A percentile compares a stretch with the other conserved stretches of the same genome.
These are phyloP conservation scores for Coregonus clupeaformis DNA, from an alignment of 2,113 vertebrate genomes.

Conservation along the genomic window DNA sequence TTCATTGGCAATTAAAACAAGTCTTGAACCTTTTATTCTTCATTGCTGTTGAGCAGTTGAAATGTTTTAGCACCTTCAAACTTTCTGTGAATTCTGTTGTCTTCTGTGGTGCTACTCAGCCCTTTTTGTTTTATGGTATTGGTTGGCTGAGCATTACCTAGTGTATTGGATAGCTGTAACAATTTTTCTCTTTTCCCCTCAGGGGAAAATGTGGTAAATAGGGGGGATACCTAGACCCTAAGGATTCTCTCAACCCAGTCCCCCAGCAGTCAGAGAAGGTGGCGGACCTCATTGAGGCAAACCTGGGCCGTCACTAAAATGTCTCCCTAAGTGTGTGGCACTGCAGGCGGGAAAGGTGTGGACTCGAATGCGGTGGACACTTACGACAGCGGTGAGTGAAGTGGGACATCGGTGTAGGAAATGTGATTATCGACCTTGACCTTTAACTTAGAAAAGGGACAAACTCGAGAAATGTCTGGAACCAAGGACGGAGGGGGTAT, in stretches of 20 bases:
- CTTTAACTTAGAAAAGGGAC: slow-evolving; percentile 99
- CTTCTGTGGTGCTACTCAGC: too few relatives aligned
- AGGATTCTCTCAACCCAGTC: slow-evolving; percentile 74
- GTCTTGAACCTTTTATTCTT: background rate
- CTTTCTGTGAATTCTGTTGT: background rate
- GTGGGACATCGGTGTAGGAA: slow-evolving; percentile 99
- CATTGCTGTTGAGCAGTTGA: background rate
- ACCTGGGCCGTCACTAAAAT: slow-evolving; percentile 97
- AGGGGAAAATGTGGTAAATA: slow-evolving; percentile 90
- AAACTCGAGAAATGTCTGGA: slow-evolving; percentile 99
- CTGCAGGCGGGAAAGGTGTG: slow-evolving; percentile 99
- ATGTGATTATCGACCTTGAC: slow-evolving; percentile 99
- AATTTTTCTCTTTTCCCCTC: slow-evolving; percentile 68
- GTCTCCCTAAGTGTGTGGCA: slow-evolving; percentile 99
- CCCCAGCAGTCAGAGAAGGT: slow-evolving; percentile 75
- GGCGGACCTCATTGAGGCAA: slow-evolving; percentile 77
- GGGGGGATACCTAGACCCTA: slow-evolving; percentile 84
- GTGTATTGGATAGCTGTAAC: slow-evolving; percentile 14
- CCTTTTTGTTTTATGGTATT: too few relatives aligned
- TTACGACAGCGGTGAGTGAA: slow-evolving; percentile 99
- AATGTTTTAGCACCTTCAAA: too few relatives aligned
- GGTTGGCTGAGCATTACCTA: too few relatives aligned
- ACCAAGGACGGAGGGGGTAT: slow-evolving; percentile 92
- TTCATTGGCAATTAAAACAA: background rate
- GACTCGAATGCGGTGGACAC: slow-evolving; percentile 99